A percentile compares a stretch with the other conserved stretches of the same genome.
phyloP scores from a whole-genome alignment of 1,140 invertebrate genomes.

The Aphidius ervi region DNA sequence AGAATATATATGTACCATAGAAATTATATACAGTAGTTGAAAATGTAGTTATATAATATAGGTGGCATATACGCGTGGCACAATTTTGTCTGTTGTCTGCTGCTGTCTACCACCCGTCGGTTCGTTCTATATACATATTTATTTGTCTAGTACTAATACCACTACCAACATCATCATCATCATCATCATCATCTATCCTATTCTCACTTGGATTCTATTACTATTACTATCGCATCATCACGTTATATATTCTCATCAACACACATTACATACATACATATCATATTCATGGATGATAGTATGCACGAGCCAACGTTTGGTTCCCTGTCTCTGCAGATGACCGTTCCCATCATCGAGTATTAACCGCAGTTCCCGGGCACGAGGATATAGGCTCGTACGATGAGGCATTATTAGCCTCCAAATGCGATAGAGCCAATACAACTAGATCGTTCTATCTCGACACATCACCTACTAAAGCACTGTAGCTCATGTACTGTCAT shows the following conservation, averaged over 20 bases:
- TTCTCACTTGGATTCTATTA: neutral
- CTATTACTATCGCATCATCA: slow-evolving; percentile 13
- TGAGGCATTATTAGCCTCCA: slow-evolving; percentile 50
- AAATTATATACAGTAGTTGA: slow-evolving; percentile 7
- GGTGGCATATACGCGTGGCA: slow-evolving; percentile 46
- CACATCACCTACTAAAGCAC: neutral
- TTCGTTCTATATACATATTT: neutral
- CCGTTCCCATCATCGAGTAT: slow-evolving; percentile 56
- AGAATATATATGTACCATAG: neutral
- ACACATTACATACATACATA: slow-evolving; percentile 20
- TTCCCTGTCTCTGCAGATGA: slow-evolving; percentile 54
- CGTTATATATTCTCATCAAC: slow-evolving; percentile 21
- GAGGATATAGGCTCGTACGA: slow-evolving; percentile 26
- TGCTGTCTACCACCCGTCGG: slow-evolving; percentile 28
- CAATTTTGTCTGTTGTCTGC: slow-evolving; percentile 40
- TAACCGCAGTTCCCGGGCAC: slow-evolving; percentile 51
- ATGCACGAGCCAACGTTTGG: slow-evolving; percentile 30
- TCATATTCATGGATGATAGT: slow-evolving; percentile 41
- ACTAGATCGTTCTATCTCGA: slow-evolving; percentile 13
- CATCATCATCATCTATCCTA: neutral
- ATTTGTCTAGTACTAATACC: too few relatives aligned
- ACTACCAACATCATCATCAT: neutral
- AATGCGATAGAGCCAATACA: slow-evolving; percentile 46
- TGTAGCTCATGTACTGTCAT: neutral
- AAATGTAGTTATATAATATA: slow-evolving; percentile 26